Conservation (phyloP, 1,140 invertebrate genomes). For the Drosophila kurseongensis region DNA sequence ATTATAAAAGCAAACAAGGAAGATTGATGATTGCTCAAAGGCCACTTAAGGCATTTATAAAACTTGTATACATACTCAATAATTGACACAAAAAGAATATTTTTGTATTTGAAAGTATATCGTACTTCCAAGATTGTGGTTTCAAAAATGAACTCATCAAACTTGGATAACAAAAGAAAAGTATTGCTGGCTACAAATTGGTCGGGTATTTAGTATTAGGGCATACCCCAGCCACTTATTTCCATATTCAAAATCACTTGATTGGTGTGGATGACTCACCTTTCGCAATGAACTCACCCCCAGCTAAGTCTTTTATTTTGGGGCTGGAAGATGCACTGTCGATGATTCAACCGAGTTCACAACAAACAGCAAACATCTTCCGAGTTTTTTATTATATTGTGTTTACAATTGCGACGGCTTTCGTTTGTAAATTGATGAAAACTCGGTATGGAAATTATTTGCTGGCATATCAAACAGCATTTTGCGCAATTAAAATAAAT, state of each 20-base stretch:
- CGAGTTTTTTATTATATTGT: slow-evolving; percentile 4
- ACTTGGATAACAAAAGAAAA: neutral
- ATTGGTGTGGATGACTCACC: slow-evolving; percentile 19
- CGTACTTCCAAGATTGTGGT: too few species aligned
- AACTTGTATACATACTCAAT: neutral
- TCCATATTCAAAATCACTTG: slow-evolving; percentile 1
- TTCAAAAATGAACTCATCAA: neutral
- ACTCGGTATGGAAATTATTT: slow-evolving; percentile 53
- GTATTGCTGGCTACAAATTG: too few species aligned
- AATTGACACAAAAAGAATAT: neutral
- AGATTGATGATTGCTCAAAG: slow-evolving; percentile 15
- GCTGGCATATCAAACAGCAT: slow-evolving; percentile 50
- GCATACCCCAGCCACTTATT: neutral
- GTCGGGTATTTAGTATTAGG: neutral
- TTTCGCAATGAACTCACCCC: slow-evolving; percentile 40
- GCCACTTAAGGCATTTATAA: too few species aligned
- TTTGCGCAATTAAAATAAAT: slow-evolving; percentile 71
- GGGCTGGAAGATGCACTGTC: slow-evolving; percentile 31
- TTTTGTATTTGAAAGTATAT: neutral
- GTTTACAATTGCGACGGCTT: slow-evolving; percentile 38
- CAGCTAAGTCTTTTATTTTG: slow-evolving; percentile 12
- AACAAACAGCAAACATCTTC: slow-evolving; percentile 18
- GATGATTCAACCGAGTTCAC: slow-evolving; percentile 30
- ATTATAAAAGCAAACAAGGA: neutral
- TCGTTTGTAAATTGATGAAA: slow-evolving; percentile 46